These are phyloP conservation scores for Cettia cetti DNA, from an alignment of 2,113 vertebrate genomes.

Conservation along the genomic window DNA sequence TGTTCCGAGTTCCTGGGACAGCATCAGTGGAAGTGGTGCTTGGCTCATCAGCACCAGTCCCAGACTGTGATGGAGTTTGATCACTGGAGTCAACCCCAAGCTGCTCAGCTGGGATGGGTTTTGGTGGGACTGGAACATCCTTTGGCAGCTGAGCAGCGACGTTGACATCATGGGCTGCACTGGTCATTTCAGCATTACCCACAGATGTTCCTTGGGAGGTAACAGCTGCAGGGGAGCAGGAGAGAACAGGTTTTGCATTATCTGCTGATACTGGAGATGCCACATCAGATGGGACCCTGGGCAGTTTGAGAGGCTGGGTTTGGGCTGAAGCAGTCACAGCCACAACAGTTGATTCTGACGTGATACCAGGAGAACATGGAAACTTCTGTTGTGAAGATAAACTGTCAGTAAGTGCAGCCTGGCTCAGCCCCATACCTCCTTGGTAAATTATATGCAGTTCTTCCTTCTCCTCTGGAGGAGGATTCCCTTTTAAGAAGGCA, in stretches of 20 bases:
- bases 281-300: conserved; percentile 37
- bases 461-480: conserved; percentile 45
- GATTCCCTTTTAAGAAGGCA: conserved; percentile 57
- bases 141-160: background rate
- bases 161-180: background rate
- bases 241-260: background rate
- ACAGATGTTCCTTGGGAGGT: background rate
- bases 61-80: conserved; percentile 1
- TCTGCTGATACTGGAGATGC: background rate
- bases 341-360: background rate
- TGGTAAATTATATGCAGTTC: conserved; percentile 75
- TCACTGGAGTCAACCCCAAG: conserved; percentile 60
- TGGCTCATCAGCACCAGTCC: background rate
- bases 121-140: background rate
- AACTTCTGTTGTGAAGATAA: background rate
- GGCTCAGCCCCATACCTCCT: background rate
- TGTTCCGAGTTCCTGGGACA: background rate
- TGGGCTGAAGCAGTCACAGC: conserved; percentile 40
- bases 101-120: conserved; percentile 71
- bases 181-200: background rate
- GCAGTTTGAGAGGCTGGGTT: background rate
- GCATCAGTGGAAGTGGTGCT: background rate
- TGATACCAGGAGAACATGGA: background rate
- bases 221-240: background rate
- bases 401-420: background rate